Evolutionary conservation across 2,888 invertebrate genomes (phyloP), one percentile per base, ranked within the genome.

Genomic region (Gnatocerus cornutus): DNA sequence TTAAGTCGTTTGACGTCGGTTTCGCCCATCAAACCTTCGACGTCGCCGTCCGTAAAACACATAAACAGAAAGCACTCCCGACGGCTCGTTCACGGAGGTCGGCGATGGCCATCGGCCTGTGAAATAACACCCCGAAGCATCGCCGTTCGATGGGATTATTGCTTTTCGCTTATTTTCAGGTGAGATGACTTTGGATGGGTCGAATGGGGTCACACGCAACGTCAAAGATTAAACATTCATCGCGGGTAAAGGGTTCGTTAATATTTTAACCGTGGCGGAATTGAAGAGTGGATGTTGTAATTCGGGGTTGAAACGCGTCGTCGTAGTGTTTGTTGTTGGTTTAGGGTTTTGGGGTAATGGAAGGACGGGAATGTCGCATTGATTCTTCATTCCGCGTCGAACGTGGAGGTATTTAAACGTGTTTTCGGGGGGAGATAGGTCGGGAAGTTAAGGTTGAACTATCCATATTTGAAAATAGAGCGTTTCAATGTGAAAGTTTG

Each of bases 91-190:
- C 30, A 33, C 39, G 30, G 9, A 46, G 30, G 37, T 48, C 37
- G 37, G 33, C 39, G 56, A 30, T 39, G 21, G 58, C 58, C 59
- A 50, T 41, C 48, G 52, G 58, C n/a, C 48, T 59, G 58, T 67
- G 59, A 66, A 66, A 66, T 66, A 66, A 66, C 58, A 10, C 65
- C 65, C 58, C 30, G 33, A 16, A 33, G 65, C 13, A 13, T 64
- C 13, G 37, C 14, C 27, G 43, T 66, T 50, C 59, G 66, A 66
- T 59, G 66, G 27, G 66, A 66, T 66, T 59, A 58, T 66, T 66
- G 66, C 52, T 39, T 66, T 66, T 50, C 64, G 43, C 39, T 53
- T 63, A 63, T 53, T 39, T 27, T 50, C 59, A 59, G 59, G 45
- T 59, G 45, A 46, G 29, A 45, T 59, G 45, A 27, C 30, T 30